Percentiles rank a stretch among this genome's conserved stretches.
Conservation (phyloP, 2,113 vertebrate genomes). For the Xenopus tropicalis region DNA sequence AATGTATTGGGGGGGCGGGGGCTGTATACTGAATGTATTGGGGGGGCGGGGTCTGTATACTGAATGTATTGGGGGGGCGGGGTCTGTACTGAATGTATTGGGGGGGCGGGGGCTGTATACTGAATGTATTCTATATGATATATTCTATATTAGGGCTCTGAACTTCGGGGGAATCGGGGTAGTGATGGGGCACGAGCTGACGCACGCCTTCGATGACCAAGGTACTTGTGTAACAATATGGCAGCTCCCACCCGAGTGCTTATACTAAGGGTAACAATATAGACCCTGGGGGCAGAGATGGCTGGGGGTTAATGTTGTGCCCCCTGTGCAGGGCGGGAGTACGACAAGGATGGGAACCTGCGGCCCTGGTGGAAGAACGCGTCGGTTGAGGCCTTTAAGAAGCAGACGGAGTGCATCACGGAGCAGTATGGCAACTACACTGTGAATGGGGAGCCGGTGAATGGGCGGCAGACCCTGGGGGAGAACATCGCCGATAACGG, state of each 20-base stretch:
- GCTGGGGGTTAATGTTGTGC: not conserved
- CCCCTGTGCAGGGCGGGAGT: slow-evolving; percentile 79
- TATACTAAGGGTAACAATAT: not conserved
- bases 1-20: too few relatives aligned
- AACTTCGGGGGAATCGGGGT: slow-evolving; percentile 94
- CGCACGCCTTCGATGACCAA: slow-evolving; percentile 95
- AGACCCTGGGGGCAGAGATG: too few relatives aligned
- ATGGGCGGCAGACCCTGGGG: slow-evolving; percentile 88
- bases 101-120: too few relatives aligned
- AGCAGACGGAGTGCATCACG: slow-evolving; percentile 88
- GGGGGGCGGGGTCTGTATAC: too few relatives aligned
- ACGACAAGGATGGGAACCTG: slow-evolving; percentile 91
- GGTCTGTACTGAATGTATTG: not conserved
- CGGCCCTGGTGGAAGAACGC: slow-evolving; percentile 96
- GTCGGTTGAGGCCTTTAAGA: slow-evolving; percentile 90
- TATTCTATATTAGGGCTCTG: slow-evolving; percentile 58
- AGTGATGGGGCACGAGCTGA: slow-evolving; percentile 93
- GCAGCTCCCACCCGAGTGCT: not conserved
- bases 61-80: not conserved
- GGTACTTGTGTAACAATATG: slow-evolving; percentile 56
- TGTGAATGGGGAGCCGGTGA: slow-evolving; percentile 81
- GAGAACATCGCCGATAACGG: slow-evolving; percentile 98
- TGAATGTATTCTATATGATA: too few relatives aligned
- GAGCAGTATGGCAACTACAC: slow-evolving; percentile 90
- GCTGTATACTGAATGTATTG: too few relatives aligned